Evolutionary conservation across 2,797 vertebrate species (phyloP).

Genomic region (Intellagama lesueurii): DNA sequence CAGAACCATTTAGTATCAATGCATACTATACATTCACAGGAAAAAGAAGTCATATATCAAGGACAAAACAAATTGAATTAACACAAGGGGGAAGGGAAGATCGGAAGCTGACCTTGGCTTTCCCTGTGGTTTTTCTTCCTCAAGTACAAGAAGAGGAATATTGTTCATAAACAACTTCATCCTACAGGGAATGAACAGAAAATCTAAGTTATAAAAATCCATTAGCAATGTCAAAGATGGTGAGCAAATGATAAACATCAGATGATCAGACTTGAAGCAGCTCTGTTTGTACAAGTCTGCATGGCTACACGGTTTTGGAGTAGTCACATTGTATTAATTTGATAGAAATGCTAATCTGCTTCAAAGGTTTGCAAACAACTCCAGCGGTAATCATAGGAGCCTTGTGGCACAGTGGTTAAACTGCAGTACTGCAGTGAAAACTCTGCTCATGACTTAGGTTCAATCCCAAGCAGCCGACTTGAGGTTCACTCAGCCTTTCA

Average conservation of each 20-base stretch:
- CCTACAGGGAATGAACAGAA: background rate
- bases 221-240: background rate
- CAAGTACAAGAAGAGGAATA: background rate
- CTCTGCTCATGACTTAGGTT: too few species aligned
- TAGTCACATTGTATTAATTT: background rate
- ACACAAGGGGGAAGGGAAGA: fast-evolving
- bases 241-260: conserved; percentile 1
- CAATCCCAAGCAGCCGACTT: too few species aligned
- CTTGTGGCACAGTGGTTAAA: too few species aligned
- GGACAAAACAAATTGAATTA: background rate
- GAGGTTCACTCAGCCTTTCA: too few species aligned
- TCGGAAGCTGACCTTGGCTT: background rate
- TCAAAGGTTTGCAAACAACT: background rate
- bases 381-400: background rate
- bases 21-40: background rate
- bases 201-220: background rate
- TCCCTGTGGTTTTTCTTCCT: background rate
- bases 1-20: conserved; percentile 35
- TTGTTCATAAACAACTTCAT: background rate
- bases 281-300: background rate
- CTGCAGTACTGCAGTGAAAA: too few species aligned
- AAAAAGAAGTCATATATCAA: background rate
- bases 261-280: background rate
- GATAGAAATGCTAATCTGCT: background rate
- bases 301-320: background rate